phyloP scores from a whole-genome alignment of 2,888 invertebrate genomes.

The Campopleginae sp. region DNA sequence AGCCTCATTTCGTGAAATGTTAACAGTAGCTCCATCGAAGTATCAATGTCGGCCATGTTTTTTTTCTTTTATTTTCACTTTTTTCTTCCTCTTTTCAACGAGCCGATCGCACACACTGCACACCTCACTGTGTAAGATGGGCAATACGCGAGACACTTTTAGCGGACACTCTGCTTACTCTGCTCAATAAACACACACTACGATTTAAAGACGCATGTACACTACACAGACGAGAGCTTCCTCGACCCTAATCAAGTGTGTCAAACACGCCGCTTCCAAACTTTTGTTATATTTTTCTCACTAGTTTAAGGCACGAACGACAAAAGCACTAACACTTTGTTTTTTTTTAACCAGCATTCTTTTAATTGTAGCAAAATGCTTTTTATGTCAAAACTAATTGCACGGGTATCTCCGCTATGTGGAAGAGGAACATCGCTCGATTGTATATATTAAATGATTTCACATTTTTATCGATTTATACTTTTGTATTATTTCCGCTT shows the following conservation, averaged over 20 bases:
- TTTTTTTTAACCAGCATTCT: slow-evolving; percentile 15
- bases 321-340: background rate
- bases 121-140: slow-evolving; percentile 10
- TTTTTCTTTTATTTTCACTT: slow-evolving; percentile 56
- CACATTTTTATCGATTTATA: background rate
- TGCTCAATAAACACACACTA: slow-evolving; percentile 37
- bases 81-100: slow-evolving; percentile 42
- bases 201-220: background rate
- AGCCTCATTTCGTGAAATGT: slow-evolving; percentile 77
- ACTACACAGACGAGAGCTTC: background rate
- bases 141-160: slow-evolving; percentile 26
- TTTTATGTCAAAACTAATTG: slow-evolving; percentile 1
- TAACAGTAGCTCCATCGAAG: slow-evolving; percentile 74
- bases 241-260: slow-evolving; percentile 36
- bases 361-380: slow-evolving; percentile 9
- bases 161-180: slow-evolving; percentile 15
- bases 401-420: background rate
- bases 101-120: slow-evolving; percentile 55
- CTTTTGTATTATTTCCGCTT: background rate
- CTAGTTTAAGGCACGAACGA: slow-evolving; percentile 25
- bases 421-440: background rate
- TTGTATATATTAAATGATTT: background rate
- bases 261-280: slow-evolving; percentile 34
- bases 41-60: slow-evolving; percentile 79
- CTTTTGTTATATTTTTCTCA: slow-evolving; percentile 19